Base-by-base conservation (phyloP, 2,888 invertebrate species). In the Drosophila neutralis region DNA sequence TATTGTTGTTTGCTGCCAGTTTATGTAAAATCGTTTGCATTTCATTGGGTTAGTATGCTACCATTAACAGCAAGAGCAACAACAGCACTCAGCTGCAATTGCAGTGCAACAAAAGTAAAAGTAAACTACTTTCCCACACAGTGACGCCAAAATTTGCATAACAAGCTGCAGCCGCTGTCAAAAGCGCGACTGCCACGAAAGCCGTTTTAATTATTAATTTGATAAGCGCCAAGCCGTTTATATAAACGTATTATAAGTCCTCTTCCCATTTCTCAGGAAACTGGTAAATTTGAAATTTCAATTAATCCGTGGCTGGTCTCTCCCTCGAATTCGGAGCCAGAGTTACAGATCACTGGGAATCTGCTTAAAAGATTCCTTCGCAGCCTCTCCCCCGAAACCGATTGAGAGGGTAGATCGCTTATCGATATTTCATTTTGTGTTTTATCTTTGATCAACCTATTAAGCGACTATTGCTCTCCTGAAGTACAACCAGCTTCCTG, bases 21-120 rank as follows among this genome's bases (percentile, higher is more conserved):
- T 21, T 35, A 51, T 60, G 49, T 27, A 40, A 65, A 73, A 62
- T 68, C 59, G 57, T 60, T 73, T 65, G 56, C 65, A 73, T 58
- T 73, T 78, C 69, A 73, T 81, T 78, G 73, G 81, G 78, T 78
- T 78, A 78, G 81, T 78, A 63, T 77, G 73, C 66, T 78, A 68
- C 52, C 68, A 69, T 27, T 62, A 38, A 42, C 49, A 59, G 18
- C 65, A 38, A 8, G 2, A 11, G 54, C 53, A 56, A 21, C 71
- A 45, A 13, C 54, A 27, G 51, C 24, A 27, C 51, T 62, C 57
- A 51, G 60, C 67, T 54, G 57, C 71, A 71, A 38, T 45, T 67
- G 36, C 60, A 69, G 57, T 51, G 73, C 59, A 80, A 83, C 59
- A 80, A 83, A 83, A 83, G 83, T 83, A 83, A 89, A 89, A 89